phyloP scores from a whole-genome alignment of 2,888 invertebrate genomes.

The Euspilapteryx auroguttella region DNA sequence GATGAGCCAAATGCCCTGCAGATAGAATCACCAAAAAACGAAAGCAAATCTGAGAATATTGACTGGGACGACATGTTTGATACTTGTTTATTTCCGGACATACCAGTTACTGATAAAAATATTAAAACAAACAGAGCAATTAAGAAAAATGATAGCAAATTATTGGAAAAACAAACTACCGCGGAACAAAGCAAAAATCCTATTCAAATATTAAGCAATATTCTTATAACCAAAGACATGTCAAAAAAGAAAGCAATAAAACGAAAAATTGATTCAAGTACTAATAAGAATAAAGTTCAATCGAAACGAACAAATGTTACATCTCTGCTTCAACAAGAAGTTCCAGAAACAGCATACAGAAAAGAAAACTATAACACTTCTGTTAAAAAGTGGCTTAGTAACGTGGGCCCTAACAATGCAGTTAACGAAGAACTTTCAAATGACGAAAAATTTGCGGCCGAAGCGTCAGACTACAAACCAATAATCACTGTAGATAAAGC shows the following conservation, averaged over 20 bases:
- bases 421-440: constrained; percentile 9
- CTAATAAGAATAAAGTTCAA: no score
- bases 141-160: not conserved
- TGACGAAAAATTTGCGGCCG: no score
- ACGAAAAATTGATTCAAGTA: no score
- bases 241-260: constrained; percentile 7
- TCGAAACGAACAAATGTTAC: no score
- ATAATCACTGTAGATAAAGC: no score
- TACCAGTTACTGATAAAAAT: constrained; percentile 3
- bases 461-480: no score
- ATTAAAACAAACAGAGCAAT: constrained; percentile 4
- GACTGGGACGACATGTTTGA: constrained; percentile 35
- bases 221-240: not conserved
- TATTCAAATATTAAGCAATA: constrained; percentile 2
- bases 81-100: constrained; percentile 17
- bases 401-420: constrained; percentile 13
- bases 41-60: constrained; percentile 8
- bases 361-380: constrained; percentile 31
- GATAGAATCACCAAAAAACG: not conserved
- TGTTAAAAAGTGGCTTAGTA: constrained; percentile 34
- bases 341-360: no score
- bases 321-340: no score
- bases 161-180: not conserved
- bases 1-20: no score
- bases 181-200: not conserved